These are phyloP conservation scores for Trichonephila inaurata DNA, from an alignment of 1,140 invertebrate species.

Conservation along the genomic window DNA sequence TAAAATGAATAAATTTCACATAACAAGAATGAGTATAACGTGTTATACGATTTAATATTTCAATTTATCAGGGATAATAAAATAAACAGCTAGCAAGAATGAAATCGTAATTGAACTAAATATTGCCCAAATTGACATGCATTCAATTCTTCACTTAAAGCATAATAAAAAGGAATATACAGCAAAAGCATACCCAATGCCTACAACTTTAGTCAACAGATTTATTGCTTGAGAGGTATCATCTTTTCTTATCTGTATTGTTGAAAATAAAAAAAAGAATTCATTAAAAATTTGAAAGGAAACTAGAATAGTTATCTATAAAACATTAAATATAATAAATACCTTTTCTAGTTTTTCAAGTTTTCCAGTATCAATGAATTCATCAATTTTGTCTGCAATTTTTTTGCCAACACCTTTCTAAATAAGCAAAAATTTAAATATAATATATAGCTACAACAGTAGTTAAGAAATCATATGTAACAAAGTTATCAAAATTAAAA, in stretches of 20 bases:
- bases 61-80: too few species aligned
- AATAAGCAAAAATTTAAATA: neutral
- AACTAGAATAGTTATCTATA: neutral
- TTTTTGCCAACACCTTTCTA: constrained; percentile 88
- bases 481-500: neutral
- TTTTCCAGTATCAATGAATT: constrained; percentile 89
- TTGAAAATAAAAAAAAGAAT: constrained; percentile 35
- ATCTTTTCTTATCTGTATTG: constrained; percentile 86
- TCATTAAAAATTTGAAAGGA: neutral
- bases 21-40: too few species aligned
- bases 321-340: constrained; percentile 78
- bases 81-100: too few species aligned
- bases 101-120: too few species aligned
- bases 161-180: neutral
- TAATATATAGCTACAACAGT: neutral
- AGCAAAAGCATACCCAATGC: constrained; percentile 84
- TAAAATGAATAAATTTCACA: too few species aligned
- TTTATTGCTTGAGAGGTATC: constrained; percentile 86
- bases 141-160: neutral
- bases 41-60: too few species aligned
- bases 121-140: too few species aligned
- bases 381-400: constrained; percentile 91
- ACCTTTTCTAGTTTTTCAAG: constrained; percentile 89
- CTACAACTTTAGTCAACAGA: constrained; percentile 87
- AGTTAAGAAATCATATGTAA: neutral